Evolutionary conservation across 1,140 invertebrate genomes (phyloP), one percentile per base, ranked within the genome.

Genomic region (Littorina saxatilis): DNA sequence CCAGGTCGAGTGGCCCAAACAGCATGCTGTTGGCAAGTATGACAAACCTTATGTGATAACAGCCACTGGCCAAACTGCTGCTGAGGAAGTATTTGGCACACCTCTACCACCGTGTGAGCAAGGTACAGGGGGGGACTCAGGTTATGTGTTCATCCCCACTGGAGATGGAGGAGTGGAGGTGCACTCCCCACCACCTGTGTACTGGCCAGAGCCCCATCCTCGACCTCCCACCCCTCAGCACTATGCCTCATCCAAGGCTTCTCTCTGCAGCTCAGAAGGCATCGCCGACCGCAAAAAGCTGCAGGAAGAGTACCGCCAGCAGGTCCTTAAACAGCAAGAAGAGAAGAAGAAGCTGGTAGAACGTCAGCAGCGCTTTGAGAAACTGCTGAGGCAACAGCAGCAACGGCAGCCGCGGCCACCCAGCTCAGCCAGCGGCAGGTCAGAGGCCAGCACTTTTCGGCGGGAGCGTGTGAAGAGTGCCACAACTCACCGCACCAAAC

Each of bases 381-480:
- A 73, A 35, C 32, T 78, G 27, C 17, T 82, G 20, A 39, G 52
- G 20, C 63, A 82, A 73, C 81, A 72, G 50, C 47, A 79, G 76
- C 29, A 73, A n/a, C 55, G 40, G 23, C 50, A 55, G 47, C 74
- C 74, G 1, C 29, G 32, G 47, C 74, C 74, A 3, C 74, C 74
- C 11, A 76, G 7, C 5, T 75, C 73, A 1, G 55, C 76, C 20
- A 50, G 47, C 27, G 17, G 47, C 5, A 29, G 5, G 17, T 11
- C 68, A 1, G 20, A 5, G 9, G 2, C 68, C 27, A 58, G 40
- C 70, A 32, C n/a, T 27, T 20, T 50, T 7, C 27, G 55, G 15
- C 32, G 27, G 13, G 76, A 63, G 20, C 52, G 76, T 3, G 55
- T 86, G 20, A 78, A 87, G 78, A 89, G 86, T 75, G 88, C 87